Percentiles rank a stretch among this genome's conserved stretches.
Evolutionary conservation across 64 coral and sea anemone genomes (phyloP).

Genomic region (Hydrozoanthus tunicans): DNA sequence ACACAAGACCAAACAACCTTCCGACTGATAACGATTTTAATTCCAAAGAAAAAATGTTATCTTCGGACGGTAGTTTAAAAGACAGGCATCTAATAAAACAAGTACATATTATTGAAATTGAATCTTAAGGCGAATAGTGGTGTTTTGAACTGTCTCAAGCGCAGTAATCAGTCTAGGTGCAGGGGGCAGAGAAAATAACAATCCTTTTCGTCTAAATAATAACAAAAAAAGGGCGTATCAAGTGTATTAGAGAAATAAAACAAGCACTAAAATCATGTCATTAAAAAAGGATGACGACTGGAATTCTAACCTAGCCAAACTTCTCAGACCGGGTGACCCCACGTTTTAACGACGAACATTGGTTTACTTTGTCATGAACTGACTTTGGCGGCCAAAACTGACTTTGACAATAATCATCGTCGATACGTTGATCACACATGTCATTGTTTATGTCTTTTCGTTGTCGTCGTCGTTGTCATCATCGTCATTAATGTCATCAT

Average conservation of each 20-base stretch:
- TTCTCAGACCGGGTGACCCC: too few relatives aligned
- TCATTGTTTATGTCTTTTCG: too few relatives aligned
- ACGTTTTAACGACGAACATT: too few relatives aligned
- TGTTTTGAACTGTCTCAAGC: slow-evolving; percentile 7
- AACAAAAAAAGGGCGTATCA: too few relatives aligned
- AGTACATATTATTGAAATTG: not conserved
- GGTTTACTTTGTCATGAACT: too few relatives aligned
- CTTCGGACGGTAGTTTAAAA: not conserved
- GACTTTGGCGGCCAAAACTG: too few relatives aligned
- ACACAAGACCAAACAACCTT: not conserved
- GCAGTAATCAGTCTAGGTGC: not conserved
- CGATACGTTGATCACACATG: too few relatives aligned
- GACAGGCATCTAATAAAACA: not conserved
- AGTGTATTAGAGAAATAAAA: not conserved
- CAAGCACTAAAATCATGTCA: not conserved
- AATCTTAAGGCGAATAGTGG: slow-evolving; percentile 2
- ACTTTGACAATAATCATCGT: too few relatives aligned
- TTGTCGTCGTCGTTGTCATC: too few relatives aligned
- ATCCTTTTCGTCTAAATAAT: not conserved
- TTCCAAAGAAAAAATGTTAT: not conserved
- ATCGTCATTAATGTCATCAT: too few relatives aligned
- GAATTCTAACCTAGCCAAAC: too few relatives aligned
- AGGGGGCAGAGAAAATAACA: not conserved
- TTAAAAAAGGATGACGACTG: not conserved
- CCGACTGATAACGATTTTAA: slow-evolving; percentile 3